These are phyloP conservation scores for Lepidurus apus DNA, from an alignment of 1,140 invertebrate species.

Conservation along the genomic window DNA sequence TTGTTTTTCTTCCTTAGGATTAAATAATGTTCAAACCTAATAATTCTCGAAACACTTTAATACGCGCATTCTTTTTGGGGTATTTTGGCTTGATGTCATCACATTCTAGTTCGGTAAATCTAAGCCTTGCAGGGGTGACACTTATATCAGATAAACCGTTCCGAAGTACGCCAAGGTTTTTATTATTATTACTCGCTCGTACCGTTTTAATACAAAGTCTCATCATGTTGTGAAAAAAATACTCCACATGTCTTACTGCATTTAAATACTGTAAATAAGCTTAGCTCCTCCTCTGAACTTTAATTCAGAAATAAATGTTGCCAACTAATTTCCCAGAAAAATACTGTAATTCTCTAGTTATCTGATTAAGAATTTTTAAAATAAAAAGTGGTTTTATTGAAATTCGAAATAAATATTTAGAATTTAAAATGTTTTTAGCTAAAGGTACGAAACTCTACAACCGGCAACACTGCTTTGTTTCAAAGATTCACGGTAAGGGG, in stretches of 20 bases:
- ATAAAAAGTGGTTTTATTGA: too few relatives aligned
- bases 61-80: neutral
- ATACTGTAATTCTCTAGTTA: too few relatives aligned
- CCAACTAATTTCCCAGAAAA: neutral
- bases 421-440: too few relatives aligned
- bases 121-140: neutral
- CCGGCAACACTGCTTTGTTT: neutral
- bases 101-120: neutral
- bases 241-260: neutral
- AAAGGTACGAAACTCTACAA: neutral
- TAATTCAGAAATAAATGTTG: neutral
- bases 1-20: neutral
- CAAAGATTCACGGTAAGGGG: neutral
- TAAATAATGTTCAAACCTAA: neutral
- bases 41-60: neutral
- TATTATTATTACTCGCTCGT: neutral
- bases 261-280: neutral
- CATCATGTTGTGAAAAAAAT: neutral
- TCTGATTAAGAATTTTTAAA: too few relatives aligned
- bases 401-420: too few relatives aligned
- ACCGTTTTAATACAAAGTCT: neutral
- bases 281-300: neutral
- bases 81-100: neutral
- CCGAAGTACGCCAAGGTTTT: neutral
- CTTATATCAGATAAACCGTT: neutral